Percentiles rank a stretch among this genome's conserved stretches.
Evolutionary conservation across 1,140 invertebrate genomes (phyloP).

Genomic region (Drosophila pallidifrons): DNA sequence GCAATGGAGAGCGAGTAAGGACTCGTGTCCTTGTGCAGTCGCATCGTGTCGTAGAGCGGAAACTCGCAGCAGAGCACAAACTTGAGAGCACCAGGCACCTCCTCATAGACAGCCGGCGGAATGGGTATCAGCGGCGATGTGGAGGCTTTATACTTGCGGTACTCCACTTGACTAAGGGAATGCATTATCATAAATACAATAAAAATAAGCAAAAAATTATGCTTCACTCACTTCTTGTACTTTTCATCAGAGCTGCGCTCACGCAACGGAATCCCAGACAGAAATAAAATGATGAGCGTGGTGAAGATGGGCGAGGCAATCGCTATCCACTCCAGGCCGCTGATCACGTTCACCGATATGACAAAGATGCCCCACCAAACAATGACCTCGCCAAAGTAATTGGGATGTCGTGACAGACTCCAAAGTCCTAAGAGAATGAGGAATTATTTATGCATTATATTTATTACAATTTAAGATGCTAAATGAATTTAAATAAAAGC

Average conservation of each 20-base stretch:
- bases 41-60: conserved; percentile 92
- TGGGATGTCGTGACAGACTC: conserved; percentile 95
- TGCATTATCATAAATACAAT: too few species aligned
- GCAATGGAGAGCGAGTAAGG: conserved; percentile 91
- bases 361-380: conserved; percentile 98
- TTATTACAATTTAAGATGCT: neutral
- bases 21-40: conserved; percentile 88
- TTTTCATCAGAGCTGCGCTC: conserved; percentile 94
- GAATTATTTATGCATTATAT: too few species aligned
- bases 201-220: too few species aligned
- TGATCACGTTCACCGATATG: conserved; percentile 94
- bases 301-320: conserved; percentile 96
- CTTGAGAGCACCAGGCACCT: conserved; percentile 93
- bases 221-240: conserved; percentile 91
- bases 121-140: conserved; percentile 95
- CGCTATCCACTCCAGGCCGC: conserved; percentile 92
- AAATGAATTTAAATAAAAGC: too few species aligned
- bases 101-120: conserved; percentile 92
- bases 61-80: conserved; percentile 94
- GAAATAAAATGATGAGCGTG: conserved; percentile 94
- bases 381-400: conserved; percentile 97
- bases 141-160: conserved; percentile 93
- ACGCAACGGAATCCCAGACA: conserved; percentile 94
- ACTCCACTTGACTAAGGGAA: conserved; percentile 90
- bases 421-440: conserved; percentile 89